Evolutionary conservation across 1,140 invertebrate species (phyloP).

Genomic region (Homarus americanus): DNA sequence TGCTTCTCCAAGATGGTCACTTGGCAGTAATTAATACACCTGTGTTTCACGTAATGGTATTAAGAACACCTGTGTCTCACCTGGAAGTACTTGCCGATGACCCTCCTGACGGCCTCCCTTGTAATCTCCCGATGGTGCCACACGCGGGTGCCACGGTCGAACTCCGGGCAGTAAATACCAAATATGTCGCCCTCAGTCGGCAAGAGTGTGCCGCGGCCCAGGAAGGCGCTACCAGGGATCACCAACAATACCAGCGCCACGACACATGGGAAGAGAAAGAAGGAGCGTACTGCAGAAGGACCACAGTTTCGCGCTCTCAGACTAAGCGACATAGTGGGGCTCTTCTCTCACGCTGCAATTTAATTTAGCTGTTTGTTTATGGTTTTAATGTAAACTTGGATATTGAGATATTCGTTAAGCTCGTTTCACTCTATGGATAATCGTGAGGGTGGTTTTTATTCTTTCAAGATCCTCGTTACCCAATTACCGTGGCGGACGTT

Average conservation of each 20-base stretch:
- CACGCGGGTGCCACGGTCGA: slow-evolving; percentile 49
- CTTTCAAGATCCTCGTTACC: too few species aligned
- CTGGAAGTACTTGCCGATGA: slow-evolving; percentile 50
- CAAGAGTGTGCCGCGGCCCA: slow-evolving; percentile 61
- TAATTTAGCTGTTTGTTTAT: too few species aligned
- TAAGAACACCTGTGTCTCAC: not conserved
- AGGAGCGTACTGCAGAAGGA: too few species aligned
- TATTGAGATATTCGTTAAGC: too few species aligned
- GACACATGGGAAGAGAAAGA: not conserved
- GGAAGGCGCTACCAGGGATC: slow-evolving; percentile 31
- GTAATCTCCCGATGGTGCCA: slow-evolving; percentile 71
- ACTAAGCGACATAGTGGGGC: too few species aligned
- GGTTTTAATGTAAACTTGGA: too few species aligned
- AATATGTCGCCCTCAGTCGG: slow-evolving; percentile 61
- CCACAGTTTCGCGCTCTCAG: too few species aligned
- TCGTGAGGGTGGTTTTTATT: too few species aligned
- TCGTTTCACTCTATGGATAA: too few species aligned
- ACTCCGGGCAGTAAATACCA: slow-evolving; percentile 54
- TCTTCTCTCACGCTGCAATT: too few species aligned
- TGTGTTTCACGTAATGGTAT: not conserved
- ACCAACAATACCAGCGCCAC: not conserved
- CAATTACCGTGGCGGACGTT: too few species aligned
- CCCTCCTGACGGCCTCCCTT: slow-evolving; percentile 62
- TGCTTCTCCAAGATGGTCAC: not conserved
- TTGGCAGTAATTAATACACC: not conserved